A percentile compares a stretch with the other conserved stretches of the same genome.
These are phyloP conservation scores for Drosophila nebulosa DNA, from an alignment of 1,140 invertebrate species.

Conservation along the genomic window DNA sequence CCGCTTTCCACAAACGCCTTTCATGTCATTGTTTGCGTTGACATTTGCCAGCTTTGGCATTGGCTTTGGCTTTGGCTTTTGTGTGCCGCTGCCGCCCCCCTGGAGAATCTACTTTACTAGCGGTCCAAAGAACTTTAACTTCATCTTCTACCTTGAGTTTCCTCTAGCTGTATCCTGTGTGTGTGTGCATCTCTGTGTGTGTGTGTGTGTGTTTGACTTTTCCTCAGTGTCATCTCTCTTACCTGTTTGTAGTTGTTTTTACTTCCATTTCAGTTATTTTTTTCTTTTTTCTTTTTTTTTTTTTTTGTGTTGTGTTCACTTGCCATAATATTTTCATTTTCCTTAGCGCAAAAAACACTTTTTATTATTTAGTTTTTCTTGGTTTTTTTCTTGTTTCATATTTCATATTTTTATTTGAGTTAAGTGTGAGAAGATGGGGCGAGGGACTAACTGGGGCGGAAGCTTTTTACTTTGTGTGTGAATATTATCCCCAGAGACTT, in stretches of 20 bases:
- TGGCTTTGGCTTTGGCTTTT: conserved; percentile 25
- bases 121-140: conserved; percentile 30
- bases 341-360: conserved; percentile 54
- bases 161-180: not conserved
- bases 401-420: conserved; percentile 63
- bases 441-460: not conserved
- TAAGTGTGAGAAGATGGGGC: conserved; percentile 29
- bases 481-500: not conserved
- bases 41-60: conserved; percentile 72
- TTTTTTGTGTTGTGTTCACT: conserved; percentile 17
- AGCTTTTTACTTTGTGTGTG: not conserved
- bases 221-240: not conserved
- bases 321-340: conserved; percentile 73
- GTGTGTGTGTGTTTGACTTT: conserved; percentile 11
- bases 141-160: conserved; percentile 23
- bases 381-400: conserved; percentile 38
- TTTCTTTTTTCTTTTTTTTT: conserved; percentile 46
- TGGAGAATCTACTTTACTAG: conserved; percentile 27
- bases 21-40: conserved; percentile 64
- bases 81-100: conserved; percentile 10
- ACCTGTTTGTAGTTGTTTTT: conserved; percentile 8
- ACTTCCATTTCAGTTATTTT: conserved; percentile 24
- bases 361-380: conserved; percentile 64
- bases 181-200: conserved; percentile 17
- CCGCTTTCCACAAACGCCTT: not conserved